Evolutionary conservation across 2,888 invertebrate species (phyloP).

Genomic region (Dromius quadrimaculatus): DNA sequence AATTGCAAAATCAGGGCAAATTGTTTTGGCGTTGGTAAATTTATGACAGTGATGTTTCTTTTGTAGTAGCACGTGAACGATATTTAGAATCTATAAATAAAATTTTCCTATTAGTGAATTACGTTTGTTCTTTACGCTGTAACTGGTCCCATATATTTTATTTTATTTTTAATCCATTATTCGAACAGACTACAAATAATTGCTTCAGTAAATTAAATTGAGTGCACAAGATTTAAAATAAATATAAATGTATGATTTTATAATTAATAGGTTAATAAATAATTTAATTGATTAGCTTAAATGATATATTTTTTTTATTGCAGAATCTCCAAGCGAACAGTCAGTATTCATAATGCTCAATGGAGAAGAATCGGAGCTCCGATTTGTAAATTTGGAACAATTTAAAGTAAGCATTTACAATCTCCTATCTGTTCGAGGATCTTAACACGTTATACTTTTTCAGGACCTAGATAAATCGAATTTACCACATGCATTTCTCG

Average conservation of each 20-base stretch:
- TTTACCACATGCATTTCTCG: slow-evolving; percentile 87
- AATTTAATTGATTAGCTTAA: too few relatives aligned
- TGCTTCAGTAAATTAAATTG: too few relatives aligned
- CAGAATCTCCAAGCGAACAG: slow-evolving; percentile 82
- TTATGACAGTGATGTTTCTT: slow-evolving; percentile 23
- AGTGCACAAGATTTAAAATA: too few relatives aligned
- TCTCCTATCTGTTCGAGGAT: neutral
- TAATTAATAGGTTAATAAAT: too few relatives aligned
- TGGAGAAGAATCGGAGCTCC: slow-evolving; percentile 92
- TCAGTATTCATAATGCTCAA: slow-evolving; percentile 94
- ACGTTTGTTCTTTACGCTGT: slow-evolving; percentile 7
- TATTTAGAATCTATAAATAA: slow-evolving; percentile 20
- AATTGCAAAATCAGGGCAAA: slow-evolving; percentile 2
- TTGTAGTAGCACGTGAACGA: slow-evolving; percentile 19
- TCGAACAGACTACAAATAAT: too few relatives aligned
- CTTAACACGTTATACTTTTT: slow-evolving; percentile 53
- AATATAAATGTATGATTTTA: too few relatives aligned
- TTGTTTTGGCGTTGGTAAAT: slow-evolving; percentile 21
- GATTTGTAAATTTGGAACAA: slow-evolving; percentile 82
- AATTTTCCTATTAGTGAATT: slow-evolving; percentile 1
- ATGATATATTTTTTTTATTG: slow-evolving; percentile 59
- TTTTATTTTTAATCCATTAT: neutral
- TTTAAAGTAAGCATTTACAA: slow-evolving; percentile 73
- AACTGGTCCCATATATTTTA: neutral
- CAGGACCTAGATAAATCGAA: slow-evolving; percentile 80